Base-by-base conservation (phyloP, 1,140 invertebrate species). In the Pachypeltis micranthus region DNA sequence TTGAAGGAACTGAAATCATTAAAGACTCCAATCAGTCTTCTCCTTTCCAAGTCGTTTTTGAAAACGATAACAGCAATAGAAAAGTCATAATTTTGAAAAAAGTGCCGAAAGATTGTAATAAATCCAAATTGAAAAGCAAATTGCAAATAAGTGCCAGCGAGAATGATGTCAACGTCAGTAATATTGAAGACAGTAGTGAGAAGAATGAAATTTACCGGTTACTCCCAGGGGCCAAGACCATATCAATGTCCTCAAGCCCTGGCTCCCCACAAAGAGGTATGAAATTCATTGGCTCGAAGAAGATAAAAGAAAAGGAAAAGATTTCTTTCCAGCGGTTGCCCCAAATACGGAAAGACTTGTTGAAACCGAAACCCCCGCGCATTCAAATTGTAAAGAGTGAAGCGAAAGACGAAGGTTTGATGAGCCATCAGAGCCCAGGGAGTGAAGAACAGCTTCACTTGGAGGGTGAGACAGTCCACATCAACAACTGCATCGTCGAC, bases 11-110 rank as follows among this genome's bases (percentile, higher is more conserved):
- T 16, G 47, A 51, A 21, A 51, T 4, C 47, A 21, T 51, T 21
- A 51, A 51, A 21, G 47, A 51, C 23, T 51, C 47, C 47, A 51
- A 51, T 21, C 47, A 51, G 47, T 51, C 47, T 4, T 51, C 47
- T 4, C 47, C 47, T 10, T 51, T 51, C 47, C 47, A 51, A 21
- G 47, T 51, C 47, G 47, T 51, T 21, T 51, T 51, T 51, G 47
- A 51, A 21, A 51, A 51, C 19, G 47, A 51, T 21, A 21, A 21
- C 19, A 51, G 47, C 23, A 51, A 51, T 21, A 7, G 47, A 51
- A 51, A 51, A 21, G 47, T 51, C 10, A 51, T 51, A 16, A 51
- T 51, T 14, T 21, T 51, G 19, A 51, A 51, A 21, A 51, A 51
- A 21, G 19, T 51, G 47, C 47, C 47, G 10, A 39, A 39, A 39